Conservation (phyloP, 2,797 vertebrate species). For the Gymnopithys bicolor region DNA sequence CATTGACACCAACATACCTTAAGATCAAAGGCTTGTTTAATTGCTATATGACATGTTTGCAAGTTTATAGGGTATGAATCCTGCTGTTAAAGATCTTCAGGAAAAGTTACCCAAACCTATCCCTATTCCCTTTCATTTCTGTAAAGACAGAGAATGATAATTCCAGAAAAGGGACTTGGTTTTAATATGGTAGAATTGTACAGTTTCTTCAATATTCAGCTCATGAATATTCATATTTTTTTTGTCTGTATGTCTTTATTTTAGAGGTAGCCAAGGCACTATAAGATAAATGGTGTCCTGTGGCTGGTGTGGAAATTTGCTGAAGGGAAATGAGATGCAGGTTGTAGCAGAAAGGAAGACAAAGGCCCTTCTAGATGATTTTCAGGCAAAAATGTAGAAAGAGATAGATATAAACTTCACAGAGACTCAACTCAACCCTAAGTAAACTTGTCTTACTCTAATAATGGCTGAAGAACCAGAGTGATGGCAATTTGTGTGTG, state of each 20-base stretch:
- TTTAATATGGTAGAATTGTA: neutral
- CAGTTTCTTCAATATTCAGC: neutral
- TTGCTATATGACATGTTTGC: neutral
- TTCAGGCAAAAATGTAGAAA: neutral
- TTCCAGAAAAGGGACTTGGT: neutral
- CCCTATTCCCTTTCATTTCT: neutral
- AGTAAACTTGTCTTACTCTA: neutral
- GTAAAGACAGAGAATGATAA: neutral
- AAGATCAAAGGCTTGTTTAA: neutral
- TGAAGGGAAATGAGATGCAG: neutral
- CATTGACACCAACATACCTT: neutral
- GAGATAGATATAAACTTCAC: neutral
- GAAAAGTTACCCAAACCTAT: neutral
- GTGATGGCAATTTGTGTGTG: slow-evolving; percentile 2
- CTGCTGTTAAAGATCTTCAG: neutral
- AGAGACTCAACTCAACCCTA: neutral
- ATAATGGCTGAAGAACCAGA: neutral
- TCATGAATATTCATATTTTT: neutral
- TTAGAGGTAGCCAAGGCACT: neutral
- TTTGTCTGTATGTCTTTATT: neutral
- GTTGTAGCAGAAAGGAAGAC: neutral
- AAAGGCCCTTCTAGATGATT: neutral
- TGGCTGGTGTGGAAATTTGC: neutral
- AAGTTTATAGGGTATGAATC: neutral
- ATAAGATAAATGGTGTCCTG: neutral